Percentiles rank a stretch among this genome's conserved stretches.
phyloP scores from a whole-genome alignment of 2,888 invertebrate genomes.

The Cenopis cana region DNA sequence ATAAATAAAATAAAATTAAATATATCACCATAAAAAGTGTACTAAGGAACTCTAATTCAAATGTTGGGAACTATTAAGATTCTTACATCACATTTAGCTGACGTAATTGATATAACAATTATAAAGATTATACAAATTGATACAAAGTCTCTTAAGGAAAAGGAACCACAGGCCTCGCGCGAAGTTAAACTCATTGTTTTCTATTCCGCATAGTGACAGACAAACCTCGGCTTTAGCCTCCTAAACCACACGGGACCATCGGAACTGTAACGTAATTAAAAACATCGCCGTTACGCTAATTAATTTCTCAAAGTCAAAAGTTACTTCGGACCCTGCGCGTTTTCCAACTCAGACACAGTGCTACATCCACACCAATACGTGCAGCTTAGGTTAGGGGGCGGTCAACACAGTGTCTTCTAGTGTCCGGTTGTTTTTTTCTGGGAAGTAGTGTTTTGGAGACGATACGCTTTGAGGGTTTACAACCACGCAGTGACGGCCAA shows the following conservation, averaged over 20 bases:
- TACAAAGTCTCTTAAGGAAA: constrained; percentile 14
- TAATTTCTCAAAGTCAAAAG: constrained; percentile 81
- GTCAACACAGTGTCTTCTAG: constrained; percentile 48
- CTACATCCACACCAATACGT: constrained; percentile 4
- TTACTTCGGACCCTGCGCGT: constrained; percentile 51
- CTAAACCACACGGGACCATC: constrained; percentile 37
- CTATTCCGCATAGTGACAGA: constrained; percentile 40
- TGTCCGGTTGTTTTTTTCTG: constrained; percentile 30
- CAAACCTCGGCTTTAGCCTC: constrained; percentile 28
- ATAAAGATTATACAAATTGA: constrained; percentile 2
- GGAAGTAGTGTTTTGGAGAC: constrained; percentile 58
- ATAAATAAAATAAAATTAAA: too few relatives aligned
- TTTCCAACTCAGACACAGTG: constrained; percentile 56
- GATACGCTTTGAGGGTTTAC: constrained; percentile 72
- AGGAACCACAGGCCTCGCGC: constrained; percentile 22
- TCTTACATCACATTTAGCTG: not conserved
- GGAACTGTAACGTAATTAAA: constrained; percentile 66
- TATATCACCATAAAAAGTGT: too few relatives aligned
- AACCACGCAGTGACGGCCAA: constrained; percentile 64
- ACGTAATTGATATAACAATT: constrained; percentile 1
- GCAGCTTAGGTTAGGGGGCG: constrained; percentile 32
- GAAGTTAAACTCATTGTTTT: constrained; percentile 23
- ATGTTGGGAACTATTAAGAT: not conserved
- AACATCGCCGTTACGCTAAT: constrained; percentile 78
- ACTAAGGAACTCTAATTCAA: not conserved